Conservation (phyloP, 2,113 vertebrate genomes). For the Hippocampus comes region DNA sequence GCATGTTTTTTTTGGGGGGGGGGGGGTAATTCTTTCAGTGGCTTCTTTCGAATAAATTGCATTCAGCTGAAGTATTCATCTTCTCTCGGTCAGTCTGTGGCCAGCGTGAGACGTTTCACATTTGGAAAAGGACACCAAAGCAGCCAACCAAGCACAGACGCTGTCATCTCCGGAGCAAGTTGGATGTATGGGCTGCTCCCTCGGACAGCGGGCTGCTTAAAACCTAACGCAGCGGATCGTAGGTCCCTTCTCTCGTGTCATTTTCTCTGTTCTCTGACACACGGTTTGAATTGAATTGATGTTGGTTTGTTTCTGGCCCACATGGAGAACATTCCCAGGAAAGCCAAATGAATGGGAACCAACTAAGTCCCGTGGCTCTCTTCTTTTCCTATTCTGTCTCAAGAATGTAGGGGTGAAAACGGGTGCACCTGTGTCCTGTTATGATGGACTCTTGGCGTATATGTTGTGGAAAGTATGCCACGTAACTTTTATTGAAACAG, state of each 20-base stretch:
- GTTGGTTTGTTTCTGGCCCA: no score
- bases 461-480: no score
- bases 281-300: constrained; percentile 2
- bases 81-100: constrained; percentile 8
- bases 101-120: neutral
- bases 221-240: constrained; percentile 46
- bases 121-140: constrained; percentile 49
- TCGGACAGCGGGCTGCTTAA: constrained; percentile 33
- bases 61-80: constrained; percentile 17
- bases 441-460: no score
- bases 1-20: no score
- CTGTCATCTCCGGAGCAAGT: constrained; percentile 31
- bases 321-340: neutral
- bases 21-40: neutral
- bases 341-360: no score
- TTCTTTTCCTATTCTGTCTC: neutral
- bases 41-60: constrained; percentile 31
- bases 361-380: neutral
- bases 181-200: constrained; percentile 45
- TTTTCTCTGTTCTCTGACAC: constrained; percentile 20
- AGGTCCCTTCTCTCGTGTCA: constrained; percentile 30
- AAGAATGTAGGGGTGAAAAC: no score
- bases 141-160: constrained; percentile 32
- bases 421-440: no score
- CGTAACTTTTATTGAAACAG: no score